Conservation (phyloP, 2,888 invertebrate genomes). For the Selenia dentaria region DNA sequence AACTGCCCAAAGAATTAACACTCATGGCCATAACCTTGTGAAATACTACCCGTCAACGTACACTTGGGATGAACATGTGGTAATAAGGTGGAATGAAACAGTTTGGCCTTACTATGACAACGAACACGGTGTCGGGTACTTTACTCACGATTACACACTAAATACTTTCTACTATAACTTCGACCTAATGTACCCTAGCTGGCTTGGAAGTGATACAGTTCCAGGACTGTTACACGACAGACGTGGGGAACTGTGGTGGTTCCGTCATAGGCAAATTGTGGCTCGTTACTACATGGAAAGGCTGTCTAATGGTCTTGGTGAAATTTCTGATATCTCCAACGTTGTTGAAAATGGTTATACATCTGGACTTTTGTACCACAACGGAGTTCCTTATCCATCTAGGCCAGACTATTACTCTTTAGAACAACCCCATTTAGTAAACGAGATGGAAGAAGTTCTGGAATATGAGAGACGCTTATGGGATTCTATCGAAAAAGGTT, state of each 20-base stretch:
- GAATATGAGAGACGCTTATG: constrained; percentile 83
- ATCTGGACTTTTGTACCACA: constrained; percentile 86
- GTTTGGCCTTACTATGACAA: constrained; percentile 81
- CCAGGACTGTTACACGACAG: constrained; percentile 77
- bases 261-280: constrained; percentile 86
- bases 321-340: constrained; percentile 84
- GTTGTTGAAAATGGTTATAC: constrained; percentile 85
- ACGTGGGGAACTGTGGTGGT: constrained; percentile 87
- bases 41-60: constrained; percentile 59
- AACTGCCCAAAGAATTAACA: constrained; percentile 86
- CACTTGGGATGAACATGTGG: constrained; percentile 73
- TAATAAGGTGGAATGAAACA: constrained; percentile 87
- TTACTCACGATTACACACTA: constrained; percentile 88
- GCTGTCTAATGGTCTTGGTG: constrained; percentile 88
- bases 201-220: constrained; percentile 84
- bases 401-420: constrained; percentile 85
- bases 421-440: constrained; percentile 67
- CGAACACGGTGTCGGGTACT: constrained; percentile 87
- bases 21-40: constrained; percentile 56
- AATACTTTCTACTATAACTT: constrained; percentile 87
- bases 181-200: constrained; percentile 86
- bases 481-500: constrained; percentile 85
- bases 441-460: constrained; percentile 69
- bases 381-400: constrained; percentile 87
- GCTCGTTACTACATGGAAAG: constrained; percentile 91